Conservation (phyloP, 1,140 invertebrate genomes). For the Phenacoccus solenopsis region DNA sequence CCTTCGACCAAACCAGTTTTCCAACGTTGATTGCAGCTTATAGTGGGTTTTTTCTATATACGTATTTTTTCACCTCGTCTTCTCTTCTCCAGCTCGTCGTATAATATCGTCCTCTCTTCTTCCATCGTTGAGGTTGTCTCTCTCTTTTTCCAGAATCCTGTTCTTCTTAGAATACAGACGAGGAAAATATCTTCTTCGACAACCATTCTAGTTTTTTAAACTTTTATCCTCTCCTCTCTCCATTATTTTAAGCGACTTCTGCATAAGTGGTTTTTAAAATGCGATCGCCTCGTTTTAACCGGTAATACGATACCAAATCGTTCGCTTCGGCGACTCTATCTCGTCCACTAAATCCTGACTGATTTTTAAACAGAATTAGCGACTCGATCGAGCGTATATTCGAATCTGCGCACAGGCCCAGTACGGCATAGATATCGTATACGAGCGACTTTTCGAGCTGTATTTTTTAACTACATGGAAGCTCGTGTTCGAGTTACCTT, state of each 20-base stretch:
- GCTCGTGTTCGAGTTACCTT: no score
- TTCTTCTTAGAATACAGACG: background rate
- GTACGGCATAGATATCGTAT: no score
- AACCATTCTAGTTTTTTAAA: slow-evolving; percentile 1
- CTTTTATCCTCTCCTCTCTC: no score
- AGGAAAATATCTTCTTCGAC: background rate
- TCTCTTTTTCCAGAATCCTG: background rate
- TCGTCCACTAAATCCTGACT: no score
- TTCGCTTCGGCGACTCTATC: no score
- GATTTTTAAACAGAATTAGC: no score
- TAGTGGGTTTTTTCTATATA: background rate
- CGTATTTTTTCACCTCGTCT: background rate
- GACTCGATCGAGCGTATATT: no score
- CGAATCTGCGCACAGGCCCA: no score
- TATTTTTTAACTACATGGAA: no score
- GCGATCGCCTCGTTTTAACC: background rate
- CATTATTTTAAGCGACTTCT: background rate
- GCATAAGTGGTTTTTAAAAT: slow-evolving; percentile 15
- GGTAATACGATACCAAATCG: no score
- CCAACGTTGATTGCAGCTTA: background rate
- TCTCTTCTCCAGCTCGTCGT: background rate
- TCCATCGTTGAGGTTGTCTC: background rate
- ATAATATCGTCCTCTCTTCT: background rate
- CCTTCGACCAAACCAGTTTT: slow-evolving; percentile 9
- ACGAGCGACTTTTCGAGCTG: no score